Conservation (phyloP, 2,797 vertebrate species). For the Chelidonichthys spinosus region DNA sequence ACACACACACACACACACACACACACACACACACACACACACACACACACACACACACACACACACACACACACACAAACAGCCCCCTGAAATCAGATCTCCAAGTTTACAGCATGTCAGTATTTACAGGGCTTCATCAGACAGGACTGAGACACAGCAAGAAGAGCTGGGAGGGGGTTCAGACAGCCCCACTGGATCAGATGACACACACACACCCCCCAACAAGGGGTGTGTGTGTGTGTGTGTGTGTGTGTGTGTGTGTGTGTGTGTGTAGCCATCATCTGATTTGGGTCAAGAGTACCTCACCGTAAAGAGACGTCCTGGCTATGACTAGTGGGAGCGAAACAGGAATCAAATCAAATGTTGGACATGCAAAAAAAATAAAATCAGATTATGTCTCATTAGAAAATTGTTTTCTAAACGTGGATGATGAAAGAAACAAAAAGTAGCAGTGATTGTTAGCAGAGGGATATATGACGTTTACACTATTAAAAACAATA, state of each 20-base stretch:
- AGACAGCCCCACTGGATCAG: constrained; percentile 65
- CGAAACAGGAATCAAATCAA: neutral
- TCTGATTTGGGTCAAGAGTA: constrained; percentile 67
- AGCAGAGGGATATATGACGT: neutral
- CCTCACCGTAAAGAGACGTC: constrained; percentile 50
- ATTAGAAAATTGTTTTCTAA: neutral
- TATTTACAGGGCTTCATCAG: constrained; percentile 81
- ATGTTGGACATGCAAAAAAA: neutral
- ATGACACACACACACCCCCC: constrained; percentile 70
- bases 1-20: constrained; percentile 28
- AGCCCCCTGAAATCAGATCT: constrained; percentile 73
- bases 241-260: constrained; percentile 27
- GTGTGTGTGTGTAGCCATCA: constrained; percentile 46
- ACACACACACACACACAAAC: constrained; percentile 28
- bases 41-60: neutral
- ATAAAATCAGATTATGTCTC: neutral
- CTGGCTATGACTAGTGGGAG: constrained; percentile 36
- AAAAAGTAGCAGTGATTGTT: neutral
- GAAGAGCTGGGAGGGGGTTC: constrained; percentile 37
- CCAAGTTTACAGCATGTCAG: constrained; percentile 81
- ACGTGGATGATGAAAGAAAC: neutral
- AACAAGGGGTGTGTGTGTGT: constrained; percentile 34
- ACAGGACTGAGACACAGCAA: constrained; percentile 64
- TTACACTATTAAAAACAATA: neutral
- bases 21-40: constrained; percentile 8